Base-by-base conservation (phyloP, 1,140 invertebrate genomes). In the Odontomachus brunneus region DNA sequence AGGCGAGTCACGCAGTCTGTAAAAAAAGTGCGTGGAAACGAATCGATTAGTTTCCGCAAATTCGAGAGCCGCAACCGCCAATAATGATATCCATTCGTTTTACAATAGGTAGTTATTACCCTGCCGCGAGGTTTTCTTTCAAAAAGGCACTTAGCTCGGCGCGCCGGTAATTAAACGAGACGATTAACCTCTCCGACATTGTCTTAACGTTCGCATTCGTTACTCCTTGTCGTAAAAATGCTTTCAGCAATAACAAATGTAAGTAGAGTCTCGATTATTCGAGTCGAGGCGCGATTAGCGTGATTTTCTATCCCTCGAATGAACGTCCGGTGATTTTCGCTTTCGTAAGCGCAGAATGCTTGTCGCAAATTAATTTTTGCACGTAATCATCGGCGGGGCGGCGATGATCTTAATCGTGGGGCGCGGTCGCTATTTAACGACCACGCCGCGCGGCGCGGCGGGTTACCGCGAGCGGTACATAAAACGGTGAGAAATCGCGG, bases 391-490 rank as follows among this genome's bases (percentile, higher is more conserved):
- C 38, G 14, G 19, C 62, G 19, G 15, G 19, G 17, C 12, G 74
- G 51, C 22, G 49, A 76, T 76, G 59, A 66, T 76, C 60, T 76
- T 76, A 76, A 76, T 65, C 26, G 19, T 38, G 60, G 49, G 49
- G 29, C 62, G 29, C 74, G 60, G 19, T 66, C 19, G 19, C 29
- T 55, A 38, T 66, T 53, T 66, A 76, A 76, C 19, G 60, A 66
- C 74, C 44, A 76, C 49, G 74, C 48, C 19, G 15, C 65, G 4
- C 38, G 0, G 29, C 29, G 29, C 65, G 65, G 65, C 73, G 73
- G 59, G 60, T 76, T 51, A 66, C 49, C 49, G 48, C 66, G 57
- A 76, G 66, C 48, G 44, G 74, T 76, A 48, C 49, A 38, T 66
- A 76, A 76, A 76, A 48, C 19, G 63, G 15, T 66, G 62, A 66